Percentiles rank a stretch among this genome's conserved stretches.
phyloP scores from a whole-genome alignment of 1,140 invertebrate species.

The Polypedilum vanderplanki region DNA sequence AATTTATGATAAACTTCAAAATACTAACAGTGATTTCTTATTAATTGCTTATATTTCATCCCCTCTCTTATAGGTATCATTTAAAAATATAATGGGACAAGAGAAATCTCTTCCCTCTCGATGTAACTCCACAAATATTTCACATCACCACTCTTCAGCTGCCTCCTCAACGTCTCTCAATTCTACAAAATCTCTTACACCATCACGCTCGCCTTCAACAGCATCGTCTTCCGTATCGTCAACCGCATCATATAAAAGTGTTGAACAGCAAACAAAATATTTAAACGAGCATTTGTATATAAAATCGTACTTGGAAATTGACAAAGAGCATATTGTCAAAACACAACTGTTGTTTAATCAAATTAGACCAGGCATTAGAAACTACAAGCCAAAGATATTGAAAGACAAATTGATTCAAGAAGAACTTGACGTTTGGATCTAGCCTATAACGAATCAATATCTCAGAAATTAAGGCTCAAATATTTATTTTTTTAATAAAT shows the following conservation, averaged over 20 bases:
- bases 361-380: constrained; percentile 53
- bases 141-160: background rate
- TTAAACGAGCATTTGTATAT: constrained; percentile 53
- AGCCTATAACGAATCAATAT: background rate
- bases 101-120: constrained; percentile 31
- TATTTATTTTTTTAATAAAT: constrained; percentile 9
- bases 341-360: constrained; percentile 41
- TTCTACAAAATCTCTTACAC: constrained; percentile 34
- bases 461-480: background rate
- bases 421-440: constrained; percentile 31
- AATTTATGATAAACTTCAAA: no score
- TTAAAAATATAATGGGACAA: constrained; percentile 31
- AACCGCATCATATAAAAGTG: constrained; percentile 48
- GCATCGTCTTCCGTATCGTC: constrained; percentile 34
- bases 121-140: constrained; percentile 30
- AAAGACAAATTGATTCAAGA: constrained; percentile 38
- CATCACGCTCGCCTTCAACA: constrained; percentile 48
- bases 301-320: constrained; percentile 53
- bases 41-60: no score
- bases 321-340: constrained; percentile 46
- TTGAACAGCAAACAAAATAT: constrained; percentile 50
- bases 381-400: constrained; percentile 59
- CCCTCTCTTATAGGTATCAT: background rate
- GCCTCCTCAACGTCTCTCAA: constrained; percentile 24
- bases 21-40: no score